phyloP scores from a whole-genome alignment of 2,113 vertebrate genomes.

The Nannospalax galili region DNA sequence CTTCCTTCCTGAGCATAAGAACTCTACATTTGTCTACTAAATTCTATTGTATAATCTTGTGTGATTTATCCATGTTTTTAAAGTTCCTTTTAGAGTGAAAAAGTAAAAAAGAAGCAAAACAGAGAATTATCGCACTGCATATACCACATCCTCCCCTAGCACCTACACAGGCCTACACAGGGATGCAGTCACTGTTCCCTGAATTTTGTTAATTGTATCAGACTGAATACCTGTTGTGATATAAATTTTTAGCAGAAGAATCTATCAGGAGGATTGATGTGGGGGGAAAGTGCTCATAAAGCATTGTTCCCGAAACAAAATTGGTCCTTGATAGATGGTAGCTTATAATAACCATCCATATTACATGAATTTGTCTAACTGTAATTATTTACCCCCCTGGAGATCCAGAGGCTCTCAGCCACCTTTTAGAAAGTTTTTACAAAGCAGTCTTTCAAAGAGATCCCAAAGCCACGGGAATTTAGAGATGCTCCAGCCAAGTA shows the following conservation, averaged over 20 bases:
- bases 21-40: background rate
- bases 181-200: background rate
- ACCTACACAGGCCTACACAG: background rate
- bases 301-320: background rate
- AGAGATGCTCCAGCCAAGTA: background rate
- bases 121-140: background rate
- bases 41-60: background rate
- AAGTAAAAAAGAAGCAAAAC: conserved; percentile 27
- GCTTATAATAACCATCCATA: background rate
- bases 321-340: background rate
- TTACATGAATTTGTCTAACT: background rate
- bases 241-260: background rate
- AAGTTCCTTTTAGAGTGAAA: conserved; percentile 5
- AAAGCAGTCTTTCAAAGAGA: background rate
- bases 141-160: background rate
- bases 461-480: background rate
- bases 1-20: background rate
- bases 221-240: background rate
- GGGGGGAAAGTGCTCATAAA: background rate
- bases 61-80: conserved; percentile 21
- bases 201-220: background rate
- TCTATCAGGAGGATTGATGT: background rate
- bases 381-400: background rate
- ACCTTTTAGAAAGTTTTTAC: background rate
- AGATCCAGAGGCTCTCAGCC: background rate